A percentile compares a stretch with the other conserved stretches of the same genome.
Evolutionary conservation across 2,113 vertebrate species (phyloP).

Genomic region (Glaucidium brasilianum): DNA sequence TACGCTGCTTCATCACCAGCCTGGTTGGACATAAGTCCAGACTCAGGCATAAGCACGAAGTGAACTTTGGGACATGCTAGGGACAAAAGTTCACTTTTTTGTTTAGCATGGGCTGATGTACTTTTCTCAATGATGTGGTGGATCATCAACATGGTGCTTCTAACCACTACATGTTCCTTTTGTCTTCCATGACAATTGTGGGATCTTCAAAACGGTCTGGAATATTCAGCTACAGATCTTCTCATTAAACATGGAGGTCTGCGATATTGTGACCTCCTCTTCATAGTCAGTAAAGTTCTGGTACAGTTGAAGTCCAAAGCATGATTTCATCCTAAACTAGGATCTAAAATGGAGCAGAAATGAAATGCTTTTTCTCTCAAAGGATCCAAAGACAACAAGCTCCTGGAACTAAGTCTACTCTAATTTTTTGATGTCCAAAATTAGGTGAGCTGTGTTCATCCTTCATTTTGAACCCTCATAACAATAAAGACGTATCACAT

Average conservation of each 20-base stretch:
- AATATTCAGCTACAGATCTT: neutral
- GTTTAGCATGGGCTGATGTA: neutral
- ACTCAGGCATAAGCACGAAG: neutral
- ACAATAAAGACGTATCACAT: neutral
- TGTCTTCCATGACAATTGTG: neutral
- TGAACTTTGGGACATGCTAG: neutral
- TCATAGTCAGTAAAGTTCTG: neutral
- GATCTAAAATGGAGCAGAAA: neutral
- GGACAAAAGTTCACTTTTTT: neutral
- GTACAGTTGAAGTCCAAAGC: neutral
- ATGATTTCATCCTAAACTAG: neutral
- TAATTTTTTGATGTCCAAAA: neutral
- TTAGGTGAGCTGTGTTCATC: neutral
- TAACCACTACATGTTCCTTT: neutral
- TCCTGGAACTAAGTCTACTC: neutral
- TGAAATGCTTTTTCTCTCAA: neutral
- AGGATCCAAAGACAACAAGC: neutral
- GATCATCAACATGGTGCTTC: neutral
- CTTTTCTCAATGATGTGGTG: neutral
- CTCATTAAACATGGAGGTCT: neutral
- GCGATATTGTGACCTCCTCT: neutral
- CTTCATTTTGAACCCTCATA: neutral
- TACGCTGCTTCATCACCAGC: neutral
- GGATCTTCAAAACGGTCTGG: neutral
- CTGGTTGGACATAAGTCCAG: neutral